Evolutionary conservation across 2,797 vertebrate genomes (phyloP).

Genomic region (Falco naumanni): DNA sequence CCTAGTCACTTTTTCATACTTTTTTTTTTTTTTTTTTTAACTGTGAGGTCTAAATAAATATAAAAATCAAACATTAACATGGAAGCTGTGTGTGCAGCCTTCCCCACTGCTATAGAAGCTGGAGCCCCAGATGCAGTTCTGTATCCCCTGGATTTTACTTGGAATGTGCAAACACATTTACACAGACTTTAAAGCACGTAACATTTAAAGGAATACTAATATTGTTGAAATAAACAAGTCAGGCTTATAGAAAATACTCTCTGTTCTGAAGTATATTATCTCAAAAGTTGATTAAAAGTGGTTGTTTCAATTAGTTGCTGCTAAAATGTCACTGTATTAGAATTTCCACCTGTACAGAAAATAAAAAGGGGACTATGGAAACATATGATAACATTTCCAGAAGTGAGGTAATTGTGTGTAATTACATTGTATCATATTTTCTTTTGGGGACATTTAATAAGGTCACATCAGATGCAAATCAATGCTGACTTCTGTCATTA

Average conservation of each 20-base stretch:
- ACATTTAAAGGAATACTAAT: background rate
- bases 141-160: background rate
- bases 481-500: background rate
- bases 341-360: constrained; percentile 14
- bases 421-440: constrained; percentile 5
- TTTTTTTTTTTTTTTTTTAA: background rate
- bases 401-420: background rate
- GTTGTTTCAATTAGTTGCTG: background rate
- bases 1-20: background rate
- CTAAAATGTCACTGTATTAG: background rate
- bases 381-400: background rate
- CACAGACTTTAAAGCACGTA: background rate
- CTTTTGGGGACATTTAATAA: background rate
- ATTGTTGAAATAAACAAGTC: background rate
- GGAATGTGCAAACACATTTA: background rate
- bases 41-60: background rate
- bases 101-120: background rate
- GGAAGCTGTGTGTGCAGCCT: background rate
- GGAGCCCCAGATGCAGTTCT: background rate
- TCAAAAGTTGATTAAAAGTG: constrained; percentile 26
- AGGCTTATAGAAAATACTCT: background rate
- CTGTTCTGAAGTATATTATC: background rate
- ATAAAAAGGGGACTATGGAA: background rate
- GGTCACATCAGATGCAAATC: background rate
- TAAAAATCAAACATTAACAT: background rate